Conservation (phyloP, 2,113 vertebrate genomes). For the Oreotragus oreotragus region DNA sequence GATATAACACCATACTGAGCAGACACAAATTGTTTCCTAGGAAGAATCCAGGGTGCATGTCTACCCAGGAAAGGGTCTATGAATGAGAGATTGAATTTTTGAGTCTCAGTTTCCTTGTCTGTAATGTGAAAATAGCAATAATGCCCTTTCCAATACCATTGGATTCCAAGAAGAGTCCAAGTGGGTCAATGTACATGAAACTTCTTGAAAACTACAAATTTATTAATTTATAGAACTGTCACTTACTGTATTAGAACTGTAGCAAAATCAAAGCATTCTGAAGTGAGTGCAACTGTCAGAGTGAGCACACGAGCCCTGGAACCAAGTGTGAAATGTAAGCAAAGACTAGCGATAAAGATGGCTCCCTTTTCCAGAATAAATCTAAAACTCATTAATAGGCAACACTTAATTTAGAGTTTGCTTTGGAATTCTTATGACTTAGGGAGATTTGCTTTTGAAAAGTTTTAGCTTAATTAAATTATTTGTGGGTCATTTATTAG, state of each 20-base stretch:
- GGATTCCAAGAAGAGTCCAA: not conserved
- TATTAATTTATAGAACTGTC: not conserved
- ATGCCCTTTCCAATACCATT: not conserved
- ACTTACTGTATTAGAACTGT: not conserved
- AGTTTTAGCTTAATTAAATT: constrained; percentile 48
- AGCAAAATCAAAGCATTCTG: not conserved
- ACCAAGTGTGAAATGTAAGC: not conserved
- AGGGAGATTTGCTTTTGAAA: constrained; percentile 4
- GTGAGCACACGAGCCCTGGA: not conserved
- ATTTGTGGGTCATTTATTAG: not conserved
- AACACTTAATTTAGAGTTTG: constrained; percentile 2
- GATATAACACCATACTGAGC: accelerated
- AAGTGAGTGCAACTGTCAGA: not conserved
- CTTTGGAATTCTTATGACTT: not conserved
- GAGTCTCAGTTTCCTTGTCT: not conserved
- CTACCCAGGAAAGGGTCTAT: not conserved
- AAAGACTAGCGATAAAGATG: not conserved
- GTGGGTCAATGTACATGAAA: not conserved
- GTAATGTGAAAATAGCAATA: not conserved
- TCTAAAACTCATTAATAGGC: constrained; percentile 23
- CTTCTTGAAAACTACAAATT: not conserved
- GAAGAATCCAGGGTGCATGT: not conserved
- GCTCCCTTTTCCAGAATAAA: constrained; percentile 7
- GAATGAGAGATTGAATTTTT: not conserved
- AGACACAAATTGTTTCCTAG: not conserved